Percentiles rank a stretch among this genome's conserved stretches.
phyloP scores from a whole-genome alignment of 2,113 vertebrate genomes.

The Crotalus tigris region DNA sequence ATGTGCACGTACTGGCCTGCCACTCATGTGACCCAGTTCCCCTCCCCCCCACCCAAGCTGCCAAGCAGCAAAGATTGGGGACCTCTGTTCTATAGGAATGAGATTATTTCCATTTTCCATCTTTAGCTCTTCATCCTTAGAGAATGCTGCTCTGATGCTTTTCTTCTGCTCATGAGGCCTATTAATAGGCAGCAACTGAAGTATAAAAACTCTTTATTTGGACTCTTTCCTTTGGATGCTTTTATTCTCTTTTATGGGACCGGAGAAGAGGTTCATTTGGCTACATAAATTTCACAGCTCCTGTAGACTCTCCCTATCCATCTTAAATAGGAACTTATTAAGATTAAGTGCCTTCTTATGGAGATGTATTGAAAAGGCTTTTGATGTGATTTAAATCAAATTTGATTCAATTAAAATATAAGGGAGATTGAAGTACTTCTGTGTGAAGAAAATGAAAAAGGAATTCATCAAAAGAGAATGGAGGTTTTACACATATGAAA shows the following conservation, averaged over 20 bases:
- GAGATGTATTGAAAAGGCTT: slow-evolving; percentile 65
- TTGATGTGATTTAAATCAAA: slow-evolving; percentile 74
- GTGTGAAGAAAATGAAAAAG: slow-evolving; percentile 51
- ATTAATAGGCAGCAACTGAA: slow-evolving; percentile 57
- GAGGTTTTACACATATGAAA: slow-evolving; percentile 25
- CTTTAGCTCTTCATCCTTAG: slow-evolving; percentile 52
- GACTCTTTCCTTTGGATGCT: neutral
- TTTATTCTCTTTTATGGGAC: slow-evolving; percentile 60
- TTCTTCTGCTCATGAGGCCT: slow-evolving; percentile 60
- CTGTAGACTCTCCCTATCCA: slow-evolving; percentile 59
- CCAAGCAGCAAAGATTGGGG: neutral
- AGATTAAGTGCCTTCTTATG: slow-evolving; percentile 75
- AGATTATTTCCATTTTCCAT: slow-evolving; percentile 52
- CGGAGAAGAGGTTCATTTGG: slow-evolving; percentile 68
- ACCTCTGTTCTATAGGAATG: neutral
- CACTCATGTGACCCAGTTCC: neutral
- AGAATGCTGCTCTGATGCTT: slow-evolving; percentile 51
- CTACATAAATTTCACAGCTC: slow-evolving; percentile 62
- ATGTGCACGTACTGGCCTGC: neutral
- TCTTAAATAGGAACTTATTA: slow-evolving; percentile 71
- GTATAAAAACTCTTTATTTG: slow-evolving; percentile 61
- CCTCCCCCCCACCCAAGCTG: too few species aligned
- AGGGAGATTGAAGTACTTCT: slow-evolving; percentile 66
- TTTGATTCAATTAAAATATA: slow-evolving; percentile 69
- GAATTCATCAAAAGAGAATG: slow-evolving; percentile 28